A percentile compares a stretch with the other conserved stretches of the same genome.
Conservation (phyloP, 2,113 vertebrate species). For the Perca fluviatilis region DNA sequence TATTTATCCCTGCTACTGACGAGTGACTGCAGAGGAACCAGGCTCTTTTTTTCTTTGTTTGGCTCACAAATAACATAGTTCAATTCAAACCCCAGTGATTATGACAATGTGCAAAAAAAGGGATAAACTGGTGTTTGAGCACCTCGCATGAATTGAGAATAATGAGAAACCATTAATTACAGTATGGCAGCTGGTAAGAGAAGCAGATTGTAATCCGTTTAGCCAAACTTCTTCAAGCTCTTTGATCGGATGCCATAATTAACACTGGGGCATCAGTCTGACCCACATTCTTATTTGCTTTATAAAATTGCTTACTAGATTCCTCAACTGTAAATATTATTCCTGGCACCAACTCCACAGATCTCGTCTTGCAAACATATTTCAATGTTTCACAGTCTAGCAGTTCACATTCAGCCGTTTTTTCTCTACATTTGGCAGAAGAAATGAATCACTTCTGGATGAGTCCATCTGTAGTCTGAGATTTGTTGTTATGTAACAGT, state of each 20-base stretch:
- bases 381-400: conserved; percentile 51
- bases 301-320: conserved; percentile 62
- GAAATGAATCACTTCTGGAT: conserved; percentile 46
- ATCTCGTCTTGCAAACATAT: conserved; percentile 46
- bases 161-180: conserved; percentile 79
- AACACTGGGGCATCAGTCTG: conserved; percentile 68
- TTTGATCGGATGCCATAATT: conserved; percentile 78
- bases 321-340: conserved; percentile 62
- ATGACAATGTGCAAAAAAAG: conserved; percentile 45
- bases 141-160: conserved; percentile 75
- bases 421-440: conserved; percentile 39
- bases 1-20: conserved; percentile 54
- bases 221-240: conserved; percentile 76
- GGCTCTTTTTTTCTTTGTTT: conserved; percentile 36
- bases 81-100: conserved; percentile 54
- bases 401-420: conserved; percentile 42
- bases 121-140: conserved; percentile 51
- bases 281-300: conserved; percentile 73
- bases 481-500: conserved; percentile 45
- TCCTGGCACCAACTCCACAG: conserved; percentile 39
- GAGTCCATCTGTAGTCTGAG: conserved; percentile 25
- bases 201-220: conserved; percentile 76
- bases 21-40: conserved; percentile 43
- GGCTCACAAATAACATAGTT: conserved; percentile 47
- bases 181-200: conserved; percentile 74